Conservation (phyloP, 2,113 vertebrate species). For the Epinephelus moara region DNA sequence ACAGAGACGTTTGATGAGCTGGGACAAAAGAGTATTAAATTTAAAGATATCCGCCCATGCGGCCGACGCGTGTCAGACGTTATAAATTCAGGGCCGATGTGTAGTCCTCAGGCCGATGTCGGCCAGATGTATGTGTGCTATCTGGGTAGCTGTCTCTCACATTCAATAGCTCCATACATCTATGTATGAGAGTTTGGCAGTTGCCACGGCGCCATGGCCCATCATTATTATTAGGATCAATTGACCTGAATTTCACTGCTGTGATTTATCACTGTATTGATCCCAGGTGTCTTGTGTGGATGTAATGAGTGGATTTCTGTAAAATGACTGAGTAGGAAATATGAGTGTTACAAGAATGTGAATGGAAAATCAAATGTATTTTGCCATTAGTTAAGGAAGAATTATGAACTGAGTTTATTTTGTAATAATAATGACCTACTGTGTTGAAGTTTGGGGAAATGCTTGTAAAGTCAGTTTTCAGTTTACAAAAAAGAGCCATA, state of each 20-base stretch:
- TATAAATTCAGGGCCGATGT: too few relatives aligned
- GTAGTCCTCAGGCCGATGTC: too few relatives aligned
- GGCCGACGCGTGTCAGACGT: too few relatives aligned
- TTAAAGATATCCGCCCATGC: too few relatives aligned
- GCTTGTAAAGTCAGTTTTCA: too few relatives aligned
- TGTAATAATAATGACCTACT: too few relatives aligned
- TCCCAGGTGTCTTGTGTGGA: background rate
- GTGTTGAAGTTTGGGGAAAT: too few relatives aligned
- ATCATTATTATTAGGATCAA: conserved; percentile 15
- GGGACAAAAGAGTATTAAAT: too few relatives aligned
- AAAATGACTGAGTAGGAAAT: background rate
- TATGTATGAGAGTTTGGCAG: background rate
- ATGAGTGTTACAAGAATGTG: background rate
- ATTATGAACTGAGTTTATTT: background rate
- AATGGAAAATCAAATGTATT: background rate
- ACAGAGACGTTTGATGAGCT: too few relatives aligned
- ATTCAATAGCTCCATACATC: conserved; percentile 32
- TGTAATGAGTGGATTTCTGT: conserved; percentile 5
- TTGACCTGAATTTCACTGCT: background rate
- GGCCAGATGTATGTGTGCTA: too few relatives aligned
- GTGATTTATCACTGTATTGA: conserved; percentile 5
- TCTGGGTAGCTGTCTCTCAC: conserved; percentile 33
- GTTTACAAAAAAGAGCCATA: too few relatives aligned
- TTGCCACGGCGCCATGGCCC: background rate
- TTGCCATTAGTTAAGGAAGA: background rate